These are phyloP conservation scores for Marisa cornuarietis DNA, from an alignment of 1,140 invertebrate genomes.

Conservation along the genomic window DNA sequence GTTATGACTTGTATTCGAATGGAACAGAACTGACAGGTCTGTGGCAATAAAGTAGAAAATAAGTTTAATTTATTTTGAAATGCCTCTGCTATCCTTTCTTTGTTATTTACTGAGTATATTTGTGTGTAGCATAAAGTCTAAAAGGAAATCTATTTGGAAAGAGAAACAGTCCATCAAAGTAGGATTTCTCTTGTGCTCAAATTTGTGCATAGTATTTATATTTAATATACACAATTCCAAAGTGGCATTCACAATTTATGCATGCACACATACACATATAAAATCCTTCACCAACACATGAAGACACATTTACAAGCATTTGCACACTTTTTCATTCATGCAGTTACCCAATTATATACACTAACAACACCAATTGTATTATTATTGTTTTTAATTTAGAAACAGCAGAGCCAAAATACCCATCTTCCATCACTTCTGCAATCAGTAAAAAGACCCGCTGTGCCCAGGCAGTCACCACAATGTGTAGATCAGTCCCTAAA, in stretches of 20 bases:
- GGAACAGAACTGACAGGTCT: too few relatives aligned
- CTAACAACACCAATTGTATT: neutral
- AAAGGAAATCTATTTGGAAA: too few relatives aligned
- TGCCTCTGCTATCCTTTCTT: too few relatives aligned
- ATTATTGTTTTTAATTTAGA: neutral
- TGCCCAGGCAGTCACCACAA: constrained; percentile 9
- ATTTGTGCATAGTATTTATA: neutral
- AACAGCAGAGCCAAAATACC: constrained; percentile 8
- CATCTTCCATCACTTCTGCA: constrained; percentile 50
- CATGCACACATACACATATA: too few relatives aligned
- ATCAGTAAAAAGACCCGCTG: constrained; percentile 21
- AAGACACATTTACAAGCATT: neutral
- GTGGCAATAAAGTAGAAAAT: neutral
- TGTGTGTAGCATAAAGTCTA: too few relatives aligned
- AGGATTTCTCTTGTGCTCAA: too few relatives aligned
- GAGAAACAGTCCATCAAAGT: too few relatives aligned
- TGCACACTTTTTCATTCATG: neutral
- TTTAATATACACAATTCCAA: neutral
- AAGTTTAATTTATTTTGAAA: too few relatives aligned
- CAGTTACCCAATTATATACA: neutral
- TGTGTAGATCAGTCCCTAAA: constrained; percentile 40
- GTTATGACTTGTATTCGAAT: too few relatives aligned
- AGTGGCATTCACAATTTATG: neutral
- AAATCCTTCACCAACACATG: too few relatives aligned
- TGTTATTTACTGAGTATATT: too few relatives aligned